Conservation (phyloP, 2,113 vertebrate species). For the Spea multiplicata region DNA sequence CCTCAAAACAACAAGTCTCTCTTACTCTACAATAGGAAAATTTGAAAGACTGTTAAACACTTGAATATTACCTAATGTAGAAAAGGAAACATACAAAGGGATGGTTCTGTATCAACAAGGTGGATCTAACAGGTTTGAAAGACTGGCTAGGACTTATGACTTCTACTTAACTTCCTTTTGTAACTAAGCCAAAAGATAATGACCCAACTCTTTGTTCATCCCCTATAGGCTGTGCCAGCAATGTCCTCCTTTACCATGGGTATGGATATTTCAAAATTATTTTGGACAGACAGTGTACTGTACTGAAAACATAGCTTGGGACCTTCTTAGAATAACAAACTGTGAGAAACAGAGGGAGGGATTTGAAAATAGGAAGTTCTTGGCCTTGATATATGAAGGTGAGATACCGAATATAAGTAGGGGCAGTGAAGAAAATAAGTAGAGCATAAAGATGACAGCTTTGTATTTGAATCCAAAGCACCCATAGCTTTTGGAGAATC, state of each 20-base stretch:
- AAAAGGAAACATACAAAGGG: no score
- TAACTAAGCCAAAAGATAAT: conserved; percentile 2
- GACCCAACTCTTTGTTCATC: conserved; percentile 33
- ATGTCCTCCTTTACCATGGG: background rate
- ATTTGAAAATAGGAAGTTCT: background rate
- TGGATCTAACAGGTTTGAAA: background rate
- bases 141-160: conserved; percentile 5
- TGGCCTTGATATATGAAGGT: background rate
- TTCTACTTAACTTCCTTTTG: conserved; percentile 19
- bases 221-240: background rate
- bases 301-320: background rate
- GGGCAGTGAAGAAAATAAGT: background rate
- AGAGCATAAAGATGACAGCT: background rate
- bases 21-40: no score
- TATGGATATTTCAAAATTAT: conserved; percentile 17
- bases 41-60: no score
- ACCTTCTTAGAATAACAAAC: background rate
- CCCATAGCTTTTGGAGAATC: no score
- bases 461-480: no score
- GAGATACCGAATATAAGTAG: background rate
- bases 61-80: no score
- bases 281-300: conserved; percentile 8
- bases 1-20: no score
- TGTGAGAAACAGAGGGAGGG: conserved; percentile 6
- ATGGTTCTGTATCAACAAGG: background rate